Base-by-base conservation (phyloP, 2,888 invertebrate genomes). In the Eupithecia insigniata region DNA sequence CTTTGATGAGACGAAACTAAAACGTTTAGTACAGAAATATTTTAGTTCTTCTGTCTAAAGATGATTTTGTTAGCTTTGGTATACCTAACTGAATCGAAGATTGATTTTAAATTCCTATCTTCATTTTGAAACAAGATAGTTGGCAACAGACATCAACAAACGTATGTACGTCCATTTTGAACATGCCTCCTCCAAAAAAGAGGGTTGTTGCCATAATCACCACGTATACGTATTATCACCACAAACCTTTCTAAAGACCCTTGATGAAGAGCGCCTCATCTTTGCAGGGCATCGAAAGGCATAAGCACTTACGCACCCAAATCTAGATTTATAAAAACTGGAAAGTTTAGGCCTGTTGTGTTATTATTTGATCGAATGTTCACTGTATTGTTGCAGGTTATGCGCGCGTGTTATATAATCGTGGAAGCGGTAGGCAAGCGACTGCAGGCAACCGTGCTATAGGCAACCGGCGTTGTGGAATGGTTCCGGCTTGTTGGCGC, bases 401-500 rank as follows among this genome's bases (percentile, higher is more conserved):
- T 89, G 90, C 90, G 89, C 87, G 88, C 87, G 89, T 88, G 89
- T 89, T 89, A 90, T 91, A 90, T 92, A 92, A 92, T 85, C 86
- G 83, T 81, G 83, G 80, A 83, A 81, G 80, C 87, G 87, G 88
- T 89, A 87, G 85, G 84, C 84, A 89, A 85, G 87, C 87, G 90
- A 84, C 64, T 62, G 88, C 89, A 87, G 85, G 84, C 84, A 89
- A 85, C 87, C 87, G 90, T 84, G 80, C 88, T 87, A 88, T 89
- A 87, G 85, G 84, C 84, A 89, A 85, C 87, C 87, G 90, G 84
- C 86, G 83, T 87, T 89, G 92, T 92, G 93, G 93, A 93, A 93
- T 93, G 93, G 90, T 93, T 91, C 90, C 92, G 89, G 92, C 86
- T 91, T 89, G 88, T 87, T 87, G 87, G 86, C 85, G 86, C 84